A percentile compares a stretch with the other conserved stretches of the same genome.
These are phyloP conservation scores for Chamaea fasciata DNA, from an alignment of 2,113 vertebrate genomes.

Conservation along the genomic window DNA sequence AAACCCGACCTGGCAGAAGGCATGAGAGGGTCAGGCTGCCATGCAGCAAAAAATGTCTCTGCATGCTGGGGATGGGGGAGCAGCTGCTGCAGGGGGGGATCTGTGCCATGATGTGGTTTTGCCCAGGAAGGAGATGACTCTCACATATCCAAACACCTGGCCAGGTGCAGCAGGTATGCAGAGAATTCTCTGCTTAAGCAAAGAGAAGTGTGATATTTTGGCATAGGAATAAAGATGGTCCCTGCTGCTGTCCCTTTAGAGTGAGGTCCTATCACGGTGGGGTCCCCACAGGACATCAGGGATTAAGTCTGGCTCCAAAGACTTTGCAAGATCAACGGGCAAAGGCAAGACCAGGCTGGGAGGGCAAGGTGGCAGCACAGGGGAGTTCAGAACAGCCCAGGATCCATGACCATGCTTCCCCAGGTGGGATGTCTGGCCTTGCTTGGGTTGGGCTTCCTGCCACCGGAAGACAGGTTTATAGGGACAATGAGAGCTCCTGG, in stretches of 20 bases:
- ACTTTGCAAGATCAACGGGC: background rate
- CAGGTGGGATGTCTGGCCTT: background rate
- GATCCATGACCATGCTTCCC: background rate
- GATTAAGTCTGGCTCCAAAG: background rate
- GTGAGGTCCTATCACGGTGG: background rate
- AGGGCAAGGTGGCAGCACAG: background rate
- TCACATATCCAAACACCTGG: background rate
- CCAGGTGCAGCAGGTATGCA: background rate
- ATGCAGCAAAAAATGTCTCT: background rate
- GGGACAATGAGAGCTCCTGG: background rate
- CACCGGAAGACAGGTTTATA: background rate
- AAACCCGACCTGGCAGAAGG: constrained; percentile 15
- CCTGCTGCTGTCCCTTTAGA: background rate
- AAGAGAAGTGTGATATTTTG: background rate
- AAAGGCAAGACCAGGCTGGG: background rate
- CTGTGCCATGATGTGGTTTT: background rate
- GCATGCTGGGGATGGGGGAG: background rate
- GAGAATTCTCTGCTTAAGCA: background rate
- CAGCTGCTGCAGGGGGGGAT: background rate
- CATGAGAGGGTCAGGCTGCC: background rate
- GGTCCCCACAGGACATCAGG: background rate
- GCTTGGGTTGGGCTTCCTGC: background rate
- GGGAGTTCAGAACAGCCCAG: background rate
- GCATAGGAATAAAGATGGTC: background rate
- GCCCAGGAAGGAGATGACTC: background rate